Evolutionary conservation across 2,888 invertebrate species (phyloP).

Genomic region (Metopia argyrocephala): DNA sequence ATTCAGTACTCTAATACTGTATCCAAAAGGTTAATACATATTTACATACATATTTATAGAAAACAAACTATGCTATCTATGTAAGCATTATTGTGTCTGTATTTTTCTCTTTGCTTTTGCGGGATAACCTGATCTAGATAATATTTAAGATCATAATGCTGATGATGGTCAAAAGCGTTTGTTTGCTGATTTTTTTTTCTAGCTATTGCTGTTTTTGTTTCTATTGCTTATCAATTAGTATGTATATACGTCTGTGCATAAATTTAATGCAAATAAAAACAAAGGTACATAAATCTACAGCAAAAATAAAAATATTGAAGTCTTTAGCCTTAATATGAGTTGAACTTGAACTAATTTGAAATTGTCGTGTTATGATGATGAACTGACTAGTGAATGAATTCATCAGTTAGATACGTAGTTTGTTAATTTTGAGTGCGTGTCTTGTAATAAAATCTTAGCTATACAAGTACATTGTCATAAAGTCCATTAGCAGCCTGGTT

Average conservation of each 20-base stretch:
- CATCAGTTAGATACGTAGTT: slow-evolving; percentile 6
- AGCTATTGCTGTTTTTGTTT: neutral
- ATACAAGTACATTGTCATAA: neutral
- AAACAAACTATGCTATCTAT: neutral
- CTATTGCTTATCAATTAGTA: neutral
- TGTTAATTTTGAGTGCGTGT: slow-evolving; percentile 39
- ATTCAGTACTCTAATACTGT: neutral
- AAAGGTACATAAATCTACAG: neutral
- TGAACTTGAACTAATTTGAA: slow-evolving; percentile 62
- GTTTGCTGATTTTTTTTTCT: neutral
- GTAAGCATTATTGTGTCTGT: neutral
- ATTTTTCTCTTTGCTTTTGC: neutral
- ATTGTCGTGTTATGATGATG: slow-evolving; percentile 9
- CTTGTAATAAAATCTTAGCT: neutral
- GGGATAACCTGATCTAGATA: neutral
- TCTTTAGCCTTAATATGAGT: slow-evolving; percentile 20
- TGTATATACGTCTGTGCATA: slow-evolving; percentile 4
- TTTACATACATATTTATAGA: neutral
- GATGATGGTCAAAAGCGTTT: neutral
- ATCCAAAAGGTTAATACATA: neutral
- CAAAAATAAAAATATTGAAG: slow-evolving; percentile 7
- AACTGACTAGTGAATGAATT: neutral
- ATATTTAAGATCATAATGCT: too few relatives aligned
- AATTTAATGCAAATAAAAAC: slow-evolving; percentile 9
- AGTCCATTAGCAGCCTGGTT: neutral